A percentile compares a stretch with the other conserved stretches of the same genome.
Evolutionary conservation across 2,797 vertebrate species (phyloP).

Genomic region (Etheostoma perlongum): DNA sequence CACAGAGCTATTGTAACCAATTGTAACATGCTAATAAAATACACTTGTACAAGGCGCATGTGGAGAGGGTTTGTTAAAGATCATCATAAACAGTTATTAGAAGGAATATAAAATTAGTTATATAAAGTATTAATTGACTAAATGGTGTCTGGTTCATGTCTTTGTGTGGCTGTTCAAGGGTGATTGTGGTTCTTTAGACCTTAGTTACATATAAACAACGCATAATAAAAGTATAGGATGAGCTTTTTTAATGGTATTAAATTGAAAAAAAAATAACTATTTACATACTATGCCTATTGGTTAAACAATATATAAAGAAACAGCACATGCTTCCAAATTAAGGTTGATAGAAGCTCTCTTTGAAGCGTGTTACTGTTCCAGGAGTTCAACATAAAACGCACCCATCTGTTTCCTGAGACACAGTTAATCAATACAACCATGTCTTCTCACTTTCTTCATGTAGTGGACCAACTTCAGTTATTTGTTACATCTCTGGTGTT

Average conservation of each 20-base stretch:
- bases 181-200: not conserved
- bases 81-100: not conserved
- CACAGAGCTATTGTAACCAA: not conserved
- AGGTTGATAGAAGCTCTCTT: not conserved
- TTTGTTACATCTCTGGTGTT: constrained; percentile 74
- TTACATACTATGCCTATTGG: not conserved
- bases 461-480: constrained; percentile 42
- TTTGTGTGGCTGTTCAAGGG: not conserved
- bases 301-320: not conserved
- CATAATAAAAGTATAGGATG: not conserved
- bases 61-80: not conserved
- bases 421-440: constrained; percentile 32
- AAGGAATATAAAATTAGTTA: not conserved
- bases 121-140: not conserved
- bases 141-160: not conserved
- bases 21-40: too few species aligned
- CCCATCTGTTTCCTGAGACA: constrained; percentile 20
- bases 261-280: too few species aligned
- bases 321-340: not conserved
- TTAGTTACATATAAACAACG: not conserved
- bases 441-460: constrained; percentile 34
- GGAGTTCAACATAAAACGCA: constrained; percentile 15
- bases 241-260: too few species aligned
- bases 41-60: not conserved
- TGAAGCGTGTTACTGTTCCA: constrained; percentile 6